Conservation (phyloP, 2,888 invertebrate species). For the Fragum whitleyi region DNA sequence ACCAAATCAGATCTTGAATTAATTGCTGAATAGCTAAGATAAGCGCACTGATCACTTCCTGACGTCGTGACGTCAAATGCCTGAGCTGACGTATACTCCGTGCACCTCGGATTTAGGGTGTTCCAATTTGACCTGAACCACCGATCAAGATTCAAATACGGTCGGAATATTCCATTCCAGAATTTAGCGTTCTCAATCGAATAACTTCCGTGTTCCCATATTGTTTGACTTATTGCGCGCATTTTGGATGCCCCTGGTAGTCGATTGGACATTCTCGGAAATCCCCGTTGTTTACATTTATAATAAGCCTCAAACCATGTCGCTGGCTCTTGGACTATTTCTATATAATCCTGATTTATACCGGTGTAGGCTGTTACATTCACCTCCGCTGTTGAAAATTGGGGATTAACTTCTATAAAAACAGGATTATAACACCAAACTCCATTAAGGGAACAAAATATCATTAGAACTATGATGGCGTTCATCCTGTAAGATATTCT, state of each 20-base stretch:
- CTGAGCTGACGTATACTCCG: neutral
- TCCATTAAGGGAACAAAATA: no score
- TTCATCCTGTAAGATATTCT: no score
- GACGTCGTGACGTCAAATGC: neutral
- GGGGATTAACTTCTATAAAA: neutral
- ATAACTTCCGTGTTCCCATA: neutral
- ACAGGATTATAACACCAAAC: neutral
- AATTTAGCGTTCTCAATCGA: conserved; percentile 1
- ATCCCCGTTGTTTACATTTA: conserved; percentile 8
- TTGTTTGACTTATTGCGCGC: neutral
- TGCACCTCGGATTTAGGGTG: neutral
- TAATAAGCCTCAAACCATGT: conserved; percentile 19
- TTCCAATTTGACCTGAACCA: neutral
- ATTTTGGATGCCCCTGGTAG: neutral
- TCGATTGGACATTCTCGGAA: neutral
- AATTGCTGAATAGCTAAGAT: neutral
- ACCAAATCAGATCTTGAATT: neutral
- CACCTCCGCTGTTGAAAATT: neutral
- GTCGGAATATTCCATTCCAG: conserved; percentile 22
- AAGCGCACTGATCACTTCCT: conserved; percentile 9
- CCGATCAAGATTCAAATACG: neutral
- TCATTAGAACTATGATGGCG: no score
- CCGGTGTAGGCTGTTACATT: conserved; percentile 5
- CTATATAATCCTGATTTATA: neutral
- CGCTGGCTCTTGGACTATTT: conserved; percentile 1